Percentiles rank a stretch among this genome's conserved stretches.
These are phyloP conservation scores for Epizoanthus rinbou DNA, from an alignment of 92 coral and sea anemone species.

Conservation along the genomic window DNA sequence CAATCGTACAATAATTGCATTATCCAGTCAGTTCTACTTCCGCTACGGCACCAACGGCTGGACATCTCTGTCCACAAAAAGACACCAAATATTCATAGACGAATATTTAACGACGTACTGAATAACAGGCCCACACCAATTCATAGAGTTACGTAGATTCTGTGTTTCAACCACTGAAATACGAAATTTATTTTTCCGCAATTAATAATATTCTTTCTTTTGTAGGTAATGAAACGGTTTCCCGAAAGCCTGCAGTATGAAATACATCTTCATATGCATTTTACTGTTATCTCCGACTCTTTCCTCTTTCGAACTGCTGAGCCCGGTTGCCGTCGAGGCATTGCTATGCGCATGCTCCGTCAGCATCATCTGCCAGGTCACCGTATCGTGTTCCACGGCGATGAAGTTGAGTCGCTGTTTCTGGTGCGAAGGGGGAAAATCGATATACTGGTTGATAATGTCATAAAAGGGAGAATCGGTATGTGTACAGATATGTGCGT, in stretches of 20 bases:
- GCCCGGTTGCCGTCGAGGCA: slow-evolving; percentile 75
- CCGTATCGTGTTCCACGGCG: slow-evolving; percentile 84
- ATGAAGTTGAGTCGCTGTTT: slow-evolving; percentile 81
- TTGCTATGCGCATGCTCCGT: slow-evolving; percentile 90
- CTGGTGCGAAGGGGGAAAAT: slow-evolving; percentile 89
- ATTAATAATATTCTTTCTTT: background rate
- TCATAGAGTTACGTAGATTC: too few species aligned
- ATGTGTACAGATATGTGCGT: background rate
- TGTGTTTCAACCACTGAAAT: background rate
- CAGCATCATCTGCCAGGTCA: slow-evolving; percentile 94
- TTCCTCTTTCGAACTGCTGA: slow-evolving; percentile 76
- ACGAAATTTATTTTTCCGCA: background rate
- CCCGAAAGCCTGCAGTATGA: slow-evolving; percentile 98
- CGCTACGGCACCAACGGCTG: too few species aligned
- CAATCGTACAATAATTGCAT: too few species aligned
- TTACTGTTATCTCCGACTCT: slow-evolving; percentile 86
- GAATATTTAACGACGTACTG: too few species aligned
- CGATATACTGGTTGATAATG: slow-evolving; percentile 71
- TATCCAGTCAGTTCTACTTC: too few species aligned
- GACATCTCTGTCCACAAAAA: too few species aligned
- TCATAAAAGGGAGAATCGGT: slow-evolving; percentile 78
- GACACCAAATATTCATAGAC: too few species aligned
- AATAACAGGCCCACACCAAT: too few species aligned
- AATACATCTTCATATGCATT: slow-evolving; percentile 90
- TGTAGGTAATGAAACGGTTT: slow-evolving; percentile 87